Evolutionary conservation across 1,140 invertebrate genomes (phyloP), one percentile per base, ranked within the genome.

Genomic region (Hyphantria cunea): DNA sequence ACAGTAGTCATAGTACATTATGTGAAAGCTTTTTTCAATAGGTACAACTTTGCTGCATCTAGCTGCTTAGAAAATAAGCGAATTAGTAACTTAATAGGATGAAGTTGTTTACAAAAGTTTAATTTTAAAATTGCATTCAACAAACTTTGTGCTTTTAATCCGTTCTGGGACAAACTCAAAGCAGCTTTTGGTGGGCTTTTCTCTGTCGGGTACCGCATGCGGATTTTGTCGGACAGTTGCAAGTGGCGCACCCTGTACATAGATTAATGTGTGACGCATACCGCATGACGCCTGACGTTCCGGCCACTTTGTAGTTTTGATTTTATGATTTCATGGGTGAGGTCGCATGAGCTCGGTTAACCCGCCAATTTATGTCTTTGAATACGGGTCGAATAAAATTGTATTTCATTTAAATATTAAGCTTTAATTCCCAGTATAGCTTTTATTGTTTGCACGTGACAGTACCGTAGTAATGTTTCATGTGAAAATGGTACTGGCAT

Each of bases 211-310:
- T 60, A 64, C 64, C 51, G 73, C 65, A 74, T 78, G 72, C 69
- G 80, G 81, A 82, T 84, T 85, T 81, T 47, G 53, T 52, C 64
- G 68, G 74, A 67, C 71, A 71, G 72, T 76, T 77, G 60, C 47
- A 49, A 72, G 50, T 66, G 50, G 71, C 60, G 65, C 55, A 61
- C 50, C 65, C 63, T 71, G 59, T 60, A 66, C 76, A 50, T 71
- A 81, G 75, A 82, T 80, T 81, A 84, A 81, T 76, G 77, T 80
- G 73, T 77, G 76, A 80, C 72, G 78, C 72, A 80, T 74, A 71
- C 73, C 52, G 69, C 74, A 72, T 79, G 68, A 76, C 63, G 74
- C 44, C 68, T 61, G 66, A 65, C 64, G 55, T 64, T 63, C 47
- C 53, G 41, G 45, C 60, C 66, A 74, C 66, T 76, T 55, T 68